Evolutionary conservation across 2,113 vertebrate species (phyloP).

Genomic region (Xerus inauris): DNA sequence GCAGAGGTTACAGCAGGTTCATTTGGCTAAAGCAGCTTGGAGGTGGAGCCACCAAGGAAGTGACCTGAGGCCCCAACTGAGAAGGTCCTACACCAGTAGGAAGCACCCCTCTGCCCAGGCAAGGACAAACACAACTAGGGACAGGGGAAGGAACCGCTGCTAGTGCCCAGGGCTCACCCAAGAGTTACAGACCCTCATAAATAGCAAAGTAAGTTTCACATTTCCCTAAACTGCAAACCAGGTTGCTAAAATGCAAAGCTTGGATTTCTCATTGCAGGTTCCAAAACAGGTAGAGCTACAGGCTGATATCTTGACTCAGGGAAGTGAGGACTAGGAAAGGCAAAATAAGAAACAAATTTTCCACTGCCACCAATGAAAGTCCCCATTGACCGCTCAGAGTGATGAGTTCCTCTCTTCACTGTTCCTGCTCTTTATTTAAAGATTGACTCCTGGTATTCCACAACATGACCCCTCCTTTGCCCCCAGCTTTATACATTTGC

Average conservation of each 20-base stretch:
- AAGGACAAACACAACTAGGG: neutral
- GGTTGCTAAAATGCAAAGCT: neutral
- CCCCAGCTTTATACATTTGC: neutral
- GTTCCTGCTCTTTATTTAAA: neutral
- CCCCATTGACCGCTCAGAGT: neutral
- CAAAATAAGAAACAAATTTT: neutral
- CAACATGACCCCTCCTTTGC: neutral
- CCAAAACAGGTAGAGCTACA: neutral
- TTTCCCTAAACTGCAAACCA: neutral
- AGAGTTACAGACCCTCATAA: neutral
- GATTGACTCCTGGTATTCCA: neutral
- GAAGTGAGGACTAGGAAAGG: neutral
- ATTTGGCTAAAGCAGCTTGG: neutral
- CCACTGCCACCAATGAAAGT: neutral
- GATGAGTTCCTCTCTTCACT: neutral
- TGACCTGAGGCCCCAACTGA: neutral
- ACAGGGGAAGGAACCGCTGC: no score
- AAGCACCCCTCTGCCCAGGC: neutral
- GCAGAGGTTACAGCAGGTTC: neutral
- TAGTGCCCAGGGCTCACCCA: neutral
- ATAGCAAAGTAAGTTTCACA: neutral
- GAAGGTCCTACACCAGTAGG: neutral
- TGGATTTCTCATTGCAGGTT: neutral
- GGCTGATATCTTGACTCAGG: neutral
- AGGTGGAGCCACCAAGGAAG: neutral